Percentiles rank a stretch among this genome's conserved stretches.
Conservation (phyloP, 2,888 invertebrate genomes). For the Polyommatus iphigenia region DNA sequence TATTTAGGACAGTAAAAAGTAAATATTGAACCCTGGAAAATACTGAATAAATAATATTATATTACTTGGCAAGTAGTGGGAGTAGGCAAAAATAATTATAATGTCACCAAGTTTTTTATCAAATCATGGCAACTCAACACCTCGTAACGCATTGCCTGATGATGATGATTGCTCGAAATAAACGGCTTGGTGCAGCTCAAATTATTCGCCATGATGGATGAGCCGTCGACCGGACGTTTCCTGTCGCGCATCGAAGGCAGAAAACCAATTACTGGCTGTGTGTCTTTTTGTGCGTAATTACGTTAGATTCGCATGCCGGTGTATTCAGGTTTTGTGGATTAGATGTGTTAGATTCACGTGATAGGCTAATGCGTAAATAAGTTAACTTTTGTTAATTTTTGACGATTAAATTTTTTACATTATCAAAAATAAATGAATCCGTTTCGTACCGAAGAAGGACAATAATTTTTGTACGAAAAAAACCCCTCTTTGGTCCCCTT, state of each 20-base stretch:
- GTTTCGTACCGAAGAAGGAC: too few relatives aligned
- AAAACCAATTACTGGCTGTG: slow-evolving; percentile 32
- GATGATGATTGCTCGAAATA: slow-evolving; percentile 71
- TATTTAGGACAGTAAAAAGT: too few relatives aligned
- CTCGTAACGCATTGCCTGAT: slow-evolving; percentile 47
- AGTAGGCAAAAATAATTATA: not conserved
- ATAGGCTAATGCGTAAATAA: too few relatives aligned
- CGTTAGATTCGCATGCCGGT: not conserved
- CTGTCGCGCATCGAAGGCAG: slow-evolving; percentile 42
- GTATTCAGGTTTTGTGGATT: not conserved
- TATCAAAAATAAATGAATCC: too few relatives aligned
- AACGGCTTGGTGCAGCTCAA: slow-evolving; percentile 54
- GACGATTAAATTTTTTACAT: too few relatives aligned
- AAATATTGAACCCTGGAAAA: too few relatives aligned
- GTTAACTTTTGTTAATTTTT: too few relatives aligned
- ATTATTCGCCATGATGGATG: slow-evolving; percentile 69
- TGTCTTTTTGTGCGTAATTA: slow-evolving; percentile 11
- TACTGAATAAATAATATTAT: too few relatives aligned
- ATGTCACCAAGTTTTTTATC: not conserved
- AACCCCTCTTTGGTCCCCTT: too few relatives aligned
- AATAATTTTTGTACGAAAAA: too few relatives aligned
- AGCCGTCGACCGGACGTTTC: slow-evolving; percentile 47
- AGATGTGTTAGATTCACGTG: not conserved
- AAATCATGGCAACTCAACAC: slow-evolving; percentile 16
- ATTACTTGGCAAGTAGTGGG: too few relatives aligned